Base-by-base conservation (phyloP, 2,888 invertebrate genomes). In the Copidosoma aretas region DNA sequence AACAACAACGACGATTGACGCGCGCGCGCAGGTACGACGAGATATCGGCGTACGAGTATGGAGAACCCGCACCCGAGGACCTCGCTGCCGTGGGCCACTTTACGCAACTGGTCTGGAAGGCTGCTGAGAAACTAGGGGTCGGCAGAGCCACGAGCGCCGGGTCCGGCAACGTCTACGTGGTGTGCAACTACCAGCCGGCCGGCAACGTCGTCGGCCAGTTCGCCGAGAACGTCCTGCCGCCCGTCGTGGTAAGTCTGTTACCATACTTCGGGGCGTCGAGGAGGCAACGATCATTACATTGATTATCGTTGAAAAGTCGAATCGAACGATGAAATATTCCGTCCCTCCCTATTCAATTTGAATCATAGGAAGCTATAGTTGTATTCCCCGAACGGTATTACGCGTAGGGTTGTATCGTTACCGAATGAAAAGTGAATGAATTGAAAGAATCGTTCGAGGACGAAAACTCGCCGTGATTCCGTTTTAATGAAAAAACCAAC, bases 41-140 rank as follows among this genome's bases (percentile, higher is more conserved):
- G 65, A 76, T 76, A n/a, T 73, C 67, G 14, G 68, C 70, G 49
- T 81, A 81, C 67, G 75, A 75, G 41, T 83, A 79, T 43, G 77
- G 74, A 22, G 75, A 76, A 22, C 21, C 69, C 19, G 8, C 14
- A 0, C 58, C 60, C 25, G 64, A 57, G 19, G 77, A 76, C 62
- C 8, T 74, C n/a, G 59, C 54, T 17, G 71, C 66, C 17, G 77
- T 79, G 79, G 86, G 87, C 41, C 87, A 88, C 74, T 89, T 89
- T 78, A 86, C 87, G 8, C 88, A 89, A 78, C 79, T 89, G 58
- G 84, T 89, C 46, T 89, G 89, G 88, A 86, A 85, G 73, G 83
- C 77, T 5, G 84, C 84, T 56, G 80, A 81, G 69, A 83, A 85
- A 70, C 76, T 89, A 49, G 89, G 88, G 1, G 82, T 88, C 15